Evolutionary conservation across 2,888 invertebrate genomes (phyloP).

Genomic region (Hydrotaea diabolus): DNA sequence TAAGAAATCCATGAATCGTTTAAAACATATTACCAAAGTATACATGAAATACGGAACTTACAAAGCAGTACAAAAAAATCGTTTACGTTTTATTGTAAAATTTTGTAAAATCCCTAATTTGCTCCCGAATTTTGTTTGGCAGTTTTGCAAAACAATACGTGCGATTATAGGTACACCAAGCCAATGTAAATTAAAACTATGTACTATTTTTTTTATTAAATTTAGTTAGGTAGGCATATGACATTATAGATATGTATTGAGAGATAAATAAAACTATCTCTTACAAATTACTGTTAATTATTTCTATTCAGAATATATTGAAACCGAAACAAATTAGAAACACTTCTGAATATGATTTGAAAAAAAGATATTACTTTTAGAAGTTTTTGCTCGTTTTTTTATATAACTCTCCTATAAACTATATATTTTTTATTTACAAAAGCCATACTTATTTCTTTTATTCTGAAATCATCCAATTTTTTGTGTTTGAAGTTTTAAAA

Average conservation of each 20-base stretch:
- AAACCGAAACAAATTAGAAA: neutral
- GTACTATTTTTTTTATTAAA: neutral
- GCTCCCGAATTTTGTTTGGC: neutral
- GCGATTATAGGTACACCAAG: constrained; percentile 14
- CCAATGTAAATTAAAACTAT: constrained; percentile 1
- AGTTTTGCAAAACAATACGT: neutral
- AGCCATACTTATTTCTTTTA: constrained; percentile 30
- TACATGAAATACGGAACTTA: constrained; percentile 32
- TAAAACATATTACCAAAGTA: constrained; percentile 53
- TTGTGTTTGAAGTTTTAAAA: constrained; percentile 28
- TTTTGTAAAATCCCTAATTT: constrained; percentile 28
- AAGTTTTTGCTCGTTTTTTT: neutral
- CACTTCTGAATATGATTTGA: neutral
- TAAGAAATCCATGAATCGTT: constrained; percentile 11
- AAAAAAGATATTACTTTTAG: neutral
- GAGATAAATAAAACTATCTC: neutral
- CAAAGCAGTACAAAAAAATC: constrained; percentile 48
- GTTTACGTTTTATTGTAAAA: constrained; percentile 3
- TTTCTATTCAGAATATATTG: neutral
- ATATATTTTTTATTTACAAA: constrained; percentile 22
- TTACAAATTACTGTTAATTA: constrained; percentile 30
- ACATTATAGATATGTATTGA: constrained; percentile 25
- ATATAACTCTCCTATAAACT: neutral
- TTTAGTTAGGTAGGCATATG: constrained; percentile 28
- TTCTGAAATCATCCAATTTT: neutral